phyloP scores from a whole-genome alignment of 92 coral and sea anemone species.

The Isaurus tuberculatus region DNA sequence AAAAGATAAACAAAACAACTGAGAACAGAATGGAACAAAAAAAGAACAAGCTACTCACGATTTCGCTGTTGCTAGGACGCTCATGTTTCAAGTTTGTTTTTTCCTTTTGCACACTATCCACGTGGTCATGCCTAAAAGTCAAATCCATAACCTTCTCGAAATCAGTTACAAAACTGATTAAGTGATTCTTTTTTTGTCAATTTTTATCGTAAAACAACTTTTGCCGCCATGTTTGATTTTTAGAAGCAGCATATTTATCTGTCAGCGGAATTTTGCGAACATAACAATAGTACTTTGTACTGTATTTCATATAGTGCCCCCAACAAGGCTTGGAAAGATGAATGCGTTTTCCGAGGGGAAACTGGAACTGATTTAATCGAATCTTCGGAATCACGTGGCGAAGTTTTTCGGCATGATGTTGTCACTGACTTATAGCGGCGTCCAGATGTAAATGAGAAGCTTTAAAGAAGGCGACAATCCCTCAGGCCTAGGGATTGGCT shows the following conservation, averaged over 20 bases:
- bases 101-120: not conserved
- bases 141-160: conserved; percentile 18
- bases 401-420: too few relatives aligned
- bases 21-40: not conserved
- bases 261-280: conserved; percentile 16
- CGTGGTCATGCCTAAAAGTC: conserved; percentile 31
- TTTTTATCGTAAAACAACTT: not conserved
- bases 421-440: too few relatives aligned
- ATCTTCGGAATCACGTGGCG: too few relatives aligned
- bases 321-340: not conserved
- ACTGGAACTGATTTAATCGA: too few relatives aligned
- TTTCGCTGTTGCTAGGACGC: not conserved
- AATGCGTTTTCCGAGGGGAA: too few relatives aligned
- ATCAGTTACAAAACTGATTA: not conserved
- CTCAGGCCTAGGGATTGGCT: too few relatives aligned
- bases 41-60: not conserved
- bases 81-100: not conserved
- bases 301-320: not conserved
- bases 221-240: conserved; percentile 32
- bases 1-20: not conserved
- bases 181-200: not conserved
- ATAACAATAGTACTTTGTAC: not conserved
- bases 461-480: too few relatives aligned
- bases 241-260: not conserved
- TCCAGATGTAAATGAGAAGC: too few relatives aligned